Percentiles rank a stretch among this genome's conserved stretches.
Evolutionary conservation across 1,140 invertebrate species (phyloP).

Genomic region (Thaumatotibia leucotreta): DNA sequence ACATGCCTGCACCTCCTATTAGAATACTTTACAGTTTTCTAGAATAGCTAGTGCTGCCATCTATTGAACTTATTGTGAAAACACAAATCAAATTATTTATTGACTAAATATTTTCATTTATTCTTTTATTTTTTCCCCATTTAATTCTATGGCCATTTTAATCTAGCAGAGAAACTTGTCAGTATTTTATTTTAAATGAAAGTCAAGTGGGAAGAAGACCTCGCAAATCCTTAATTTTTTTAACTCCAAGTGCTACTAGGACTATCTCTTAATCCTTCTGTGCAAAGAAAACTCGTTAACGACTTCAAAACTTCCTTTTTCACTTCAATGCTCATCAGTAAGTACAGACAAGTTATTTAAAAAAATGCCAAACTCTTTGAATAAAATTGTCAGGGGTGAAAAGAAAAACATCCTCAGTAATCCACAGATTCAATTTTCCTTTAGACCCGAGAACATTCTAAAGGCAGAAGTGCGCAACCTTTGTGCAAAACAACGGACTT

Average conservation of each 20-base stretch:
- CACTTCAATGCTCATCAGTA: background rate
- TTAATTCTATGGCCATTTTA: no score
- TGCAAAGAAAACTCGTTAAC: conserved; percentile 9
- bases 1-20: no score
- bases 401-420: background rate
- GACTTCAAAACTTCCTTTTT: background rate
- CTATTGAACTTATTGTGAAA: no score
- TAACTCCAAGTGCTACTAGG: background rate
- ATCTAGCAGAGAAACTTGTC: no score
- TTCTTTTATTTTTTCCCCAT: no score
- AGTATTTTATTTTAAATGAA: background rate
- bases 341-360: background rate
- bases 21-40: no score
- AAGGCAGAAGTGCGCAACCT: background rate
- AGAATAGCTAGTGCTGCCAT: no score
- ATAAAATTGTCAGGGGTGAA: background rate
- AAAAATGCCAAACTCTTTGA: background rate
- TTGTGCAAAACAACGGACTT: background rate
- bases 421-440: background rate
- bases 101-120: no score
- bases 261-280: conserved; percentile 3
- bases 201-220: background rate
- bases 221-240: background rate
- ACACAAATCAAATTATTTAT: no score
- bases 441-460: background rate